Conservation (phyloP, 2,888 invertebrate genomes). For the Rotaria magnacalcarata region DNA sequence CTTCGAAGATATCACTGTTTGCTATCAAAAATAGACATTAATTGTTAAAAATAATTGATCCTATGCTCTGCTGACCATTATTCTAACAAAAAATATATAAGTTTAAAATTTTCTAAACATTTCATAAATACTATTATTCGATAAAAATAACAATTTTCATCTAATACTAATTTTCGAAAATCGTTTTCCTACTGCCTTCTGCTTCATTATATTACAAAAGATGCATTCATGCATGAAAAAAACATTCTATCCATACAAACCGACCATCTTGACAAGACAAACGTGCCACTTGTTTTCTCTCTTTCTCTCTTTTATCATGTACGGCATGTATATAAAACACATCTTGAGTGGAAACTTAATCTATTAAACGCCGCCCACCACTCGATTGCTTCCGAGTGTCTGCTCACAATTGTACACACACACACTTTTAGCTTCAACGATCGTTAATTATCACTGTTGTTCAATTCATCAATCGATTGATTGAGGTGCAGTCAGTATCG, state of each 20-base stretch:
- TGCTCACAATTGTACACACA: not conserved
- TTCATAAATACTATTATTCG: not conserved
- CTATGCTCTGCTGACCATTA: not conserved
- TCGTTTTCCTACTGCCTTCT: not conserved
- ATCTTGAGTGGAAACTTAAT: slow-evolving; percentile 5
- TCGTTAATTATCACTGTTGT: slow-evolving; percentile 6
- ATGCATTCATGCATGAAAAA: not conserved
- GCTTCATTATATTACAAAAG: not conserved
- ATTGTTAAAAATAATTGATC: not conserved
- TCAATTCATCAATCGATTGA: slow-evolving; percentile 11
- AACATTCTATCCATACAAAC: not conserved
- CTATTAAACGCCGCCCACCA: not conserved
- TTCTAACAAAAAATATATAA: not conserved
- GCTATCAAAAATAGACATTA: not conserved
- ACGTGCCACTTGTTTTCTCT: not conserved
- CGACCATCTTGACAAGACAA: not conserved
- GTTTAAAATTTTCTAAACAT: not conserved
- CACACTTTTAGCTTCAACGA: not conserved
- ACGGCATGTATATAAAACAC: not conserved
- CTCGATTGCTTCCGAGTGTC: not conserved
- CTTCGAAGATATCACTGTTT: not conserved
- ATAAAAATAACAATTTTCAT: not conserved
- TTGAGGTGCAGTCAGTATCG: not conserved
- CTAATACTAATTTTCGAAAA: not conserved
- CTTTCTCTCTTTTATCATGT: not conserved